Evolutionary conservation across 1,140 invertebrate species (phyloP).

Genomic region (Chrysopa pallens): DNA sequence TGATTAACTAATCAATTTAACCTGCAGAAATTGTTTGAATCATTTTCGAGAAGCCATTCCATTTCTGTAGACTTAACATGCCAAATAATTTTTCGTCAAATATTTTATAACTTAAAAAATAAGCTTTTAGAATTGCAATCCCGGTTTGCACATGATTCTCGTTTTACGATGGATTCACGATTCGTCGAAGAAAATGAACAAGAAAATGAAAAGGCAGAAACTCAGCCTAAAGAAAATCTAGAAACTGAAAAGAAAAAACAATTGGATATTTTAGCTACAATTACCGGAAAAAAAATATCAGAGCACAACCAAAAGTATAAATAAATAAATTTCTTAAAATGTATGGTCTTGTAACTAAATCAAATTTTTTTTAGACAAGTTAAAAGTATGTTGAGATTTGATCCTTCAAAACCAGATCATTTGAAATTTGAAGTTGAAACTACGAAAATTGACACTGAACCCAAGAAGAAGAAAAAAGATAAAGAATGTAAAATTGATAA

Average conservation of each 20-base stretch:
- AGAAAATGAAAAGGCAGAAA: conserved; percentile 10
- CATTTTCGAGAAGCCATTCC: no score
- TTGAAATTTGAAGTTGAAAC: conserved; percentile 28
- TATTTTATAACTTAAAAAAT: no score
- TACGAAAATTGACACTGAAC: conserved; percentile 20
- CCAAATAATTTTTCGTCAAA: conserved; percentile 15
- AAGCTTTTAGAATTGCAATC: conserved; percentile 34
- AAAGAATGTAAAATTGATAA: conserved; percentile 10
- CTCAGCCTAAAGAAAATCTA: conserved; percentile 17
- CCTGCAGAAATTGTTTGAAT: no score
- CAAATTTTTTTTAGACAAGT: neutral
- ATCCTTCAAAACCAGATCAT: conserved; percentile 35
- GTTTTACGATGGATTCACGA: conserved; percentile 36
- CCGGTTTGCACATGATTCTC: conserved; percentile 34
- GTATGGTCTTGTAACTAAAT: neutral
- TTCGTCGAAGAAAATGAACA: conserved; percentile 28
- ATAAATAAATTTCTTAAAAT: conserved; percentile 13
- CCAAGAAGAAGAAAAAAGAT: conserved; percentile 16
- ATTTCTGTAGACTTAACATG: no score
- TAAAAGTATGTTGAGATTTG: conserved; percentile 35
- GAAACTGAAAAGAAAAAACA: conserved; percentile 34
- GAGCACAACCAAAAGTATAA: conserved; percentile 14
- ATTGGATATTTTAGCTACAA: conserved; percentile 32
- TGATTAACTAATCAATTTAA: no score
- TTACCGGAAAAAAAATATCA: conserved; percentile 26